phyloP scores from a whole-genome alignment of 2,888 invertebrate species.

The Polia nebulosa region DNA sequence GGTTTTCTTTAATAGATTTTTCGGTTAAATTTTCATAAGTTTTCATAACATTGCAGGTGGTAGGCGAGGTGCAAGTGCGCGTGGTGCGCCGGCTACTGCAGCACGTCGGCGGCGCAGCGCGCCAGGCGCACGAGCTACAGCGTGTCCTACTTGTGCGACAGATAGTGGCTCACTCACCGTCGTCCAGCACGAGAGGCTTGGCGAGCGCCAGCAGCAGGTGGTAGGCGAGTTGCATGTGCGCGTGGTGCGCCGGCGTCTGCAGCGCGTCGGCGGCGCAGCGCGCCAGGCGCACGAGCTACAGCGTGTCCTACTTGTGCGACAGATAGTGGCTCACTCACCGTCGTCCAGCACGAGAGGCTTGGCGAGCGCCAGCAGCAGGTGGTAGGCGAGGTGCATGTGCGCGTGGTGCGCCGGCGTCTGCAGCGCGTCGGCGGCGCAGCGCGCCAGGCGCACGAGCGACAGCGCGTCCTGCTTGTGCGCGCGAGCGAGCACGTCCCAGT shows the following conservation, averaged over 20 bases:
- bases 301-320: conserved; percentile 22
- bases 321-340: conserved; percentile 64
- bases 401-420: conserved; percentile 58
- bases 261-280: conserved; percentile 1
- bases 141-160: conserved; percentile 30
- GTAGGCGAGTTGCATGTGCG: conserved; percentile 72
- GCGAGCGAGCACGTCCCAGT: conserved; percentile 41
- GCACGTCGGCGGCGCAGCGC: not conserved
- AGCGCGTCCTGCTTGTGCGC: conserved; percentile 35
- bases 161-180: no score
- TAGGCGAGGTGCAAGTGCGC: conserved; percentile 73
- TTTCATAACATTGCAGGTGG: conserved; percentile 42
- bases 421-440: conserved; percentile 2
- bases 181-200: no score
- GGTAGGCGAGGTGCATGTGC: conserved; percentile 72
- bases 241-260: conserved; percentile 56
- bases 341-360: conserved; percentile 74
- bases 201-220: not conserved
- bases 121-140: conserved; percentile 10
- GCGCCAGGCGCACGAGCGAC: not conserved
- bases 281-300: conserved; percentile 4
- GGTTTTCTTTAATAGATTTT: conserved; percentile 4
- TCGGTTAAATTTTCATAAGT: not conserved
- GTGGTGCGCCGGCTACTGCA: conserved; percentile 54
- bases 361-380: conserved; percentile 66